Evolutionary conservation across 2,888 invertebrate species (phyloP).

Genomic region (Ephialtes manifestator): DNA sequence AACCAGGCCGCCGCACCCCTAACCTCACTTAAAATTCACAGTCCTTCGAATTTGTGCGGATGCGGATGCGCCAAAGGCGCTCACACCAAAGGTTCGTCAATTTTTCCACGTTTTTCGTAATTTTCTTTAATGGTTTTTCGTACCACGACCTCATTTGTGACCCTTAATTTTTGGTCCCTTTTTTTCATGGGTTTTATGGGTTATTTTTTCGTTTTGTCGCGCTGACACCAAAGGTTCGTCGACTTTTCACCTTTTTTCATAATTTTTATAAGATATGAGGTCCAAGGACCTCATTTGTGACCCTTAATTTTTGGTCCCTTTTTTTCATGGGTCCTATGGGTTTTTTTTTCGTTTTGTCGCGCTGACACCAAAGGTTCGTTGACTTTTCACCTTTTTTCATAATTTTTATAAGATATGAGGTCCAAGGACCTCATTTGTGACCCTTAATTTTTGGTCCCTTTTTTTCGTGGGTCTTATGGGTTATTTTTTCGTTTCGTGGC

Average conservation of each 20-base stretch:
- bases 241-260: not conserved
- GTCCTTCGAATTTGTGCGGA: constrained; percentile 86
- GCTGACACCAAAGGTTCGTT: constrained; percentile 91
- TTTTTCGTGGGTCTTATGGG: too few species aligned
- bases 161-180: constrained; percentile 45
- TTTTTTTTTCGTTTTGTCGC: too few species aligned
- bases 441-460: constrained; percentile 45
- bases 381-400: not conserved
- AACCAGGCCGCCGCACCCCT: constrained; percentile 77
- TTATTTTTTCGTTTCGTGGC: too few species aligned
- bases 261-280: not conserved
- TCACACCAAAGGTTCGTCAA: constrained; percentile 90
- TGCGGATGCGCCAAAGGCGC: constrained; percentile 90
- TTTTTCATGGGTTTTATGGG: too few species aligned
- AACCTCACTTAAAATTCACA: constrained; percentile 83
- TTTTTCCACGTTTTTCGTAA: not conserved
- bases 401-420: not conserved
- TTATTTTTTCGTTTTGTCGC: too few species aligned
- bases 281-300: constrained; percentile 35
- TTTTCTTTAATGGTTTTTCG: not conserved
- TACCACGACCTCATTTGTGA: constrained; percentile 35
- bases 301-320: constrained; percentile 45
- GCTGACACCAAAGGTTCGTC: constrained; percentile 91
- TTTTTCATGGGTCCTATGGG: too few species aligned
- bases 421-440: constrained; percentile 35